Percentiles rank a stretch among this genome's conserved stretches.
Conservation (phyloP, 2,113 vertebrate species). For the Struthio camelus region DNA sequence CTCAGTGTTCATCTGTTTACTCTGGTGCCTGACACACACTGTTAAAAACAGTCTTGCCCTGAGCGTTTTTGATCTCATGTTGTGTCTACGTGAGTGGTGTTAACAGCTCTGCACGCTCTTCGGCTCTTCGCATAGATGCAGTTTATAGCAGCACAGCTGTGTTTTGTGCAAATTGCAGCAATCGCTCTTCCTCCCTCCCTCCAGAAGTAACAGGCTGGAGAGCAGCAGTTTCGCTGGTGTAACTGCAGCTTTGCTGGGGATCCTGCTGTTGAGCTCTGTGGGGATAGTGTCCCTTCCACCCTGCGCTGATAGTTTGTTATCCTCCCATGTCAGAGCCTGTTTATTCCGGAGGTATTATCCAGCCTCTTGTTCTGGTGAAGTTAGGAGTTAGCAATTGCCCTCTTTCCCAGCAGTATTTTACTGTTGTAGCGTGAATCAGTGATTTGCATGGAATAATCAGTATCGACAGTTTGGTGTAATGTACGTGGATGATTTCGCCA, state of each 20-base stretch:
- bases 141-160: not conserved
- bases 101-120: not conserved
- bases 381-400: accelerated
- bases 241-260: accelerated
- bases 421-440: not conserved
- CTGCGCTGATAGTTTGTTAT: accelerated
- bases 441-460: not conserved
- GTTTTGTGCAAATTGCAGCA: accelerated
- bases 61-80: not conserved
- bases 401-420: not conserved
- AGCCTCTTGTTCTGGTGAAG: accelerated
- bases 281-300: accelerated
- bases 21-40: accelerated
- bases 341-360: accelerated
- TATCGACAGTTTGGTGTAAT: accelerated
- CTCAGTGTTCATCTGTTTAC: not conserved
- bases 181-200: accelerated
- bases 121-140: accelerated
- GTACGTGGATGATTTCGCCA: accelerated
- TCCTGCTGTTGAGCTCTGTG: accelerated
- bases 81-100: not conserved
- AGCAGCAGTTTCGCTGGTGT: not conserved
- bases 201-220: accelerated
- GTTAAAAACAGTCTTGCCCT: not conserved
- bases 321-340: accelerated